Conservation (phyloP, 2,888 invertebrate species). For the Phania funesta region DNA sequence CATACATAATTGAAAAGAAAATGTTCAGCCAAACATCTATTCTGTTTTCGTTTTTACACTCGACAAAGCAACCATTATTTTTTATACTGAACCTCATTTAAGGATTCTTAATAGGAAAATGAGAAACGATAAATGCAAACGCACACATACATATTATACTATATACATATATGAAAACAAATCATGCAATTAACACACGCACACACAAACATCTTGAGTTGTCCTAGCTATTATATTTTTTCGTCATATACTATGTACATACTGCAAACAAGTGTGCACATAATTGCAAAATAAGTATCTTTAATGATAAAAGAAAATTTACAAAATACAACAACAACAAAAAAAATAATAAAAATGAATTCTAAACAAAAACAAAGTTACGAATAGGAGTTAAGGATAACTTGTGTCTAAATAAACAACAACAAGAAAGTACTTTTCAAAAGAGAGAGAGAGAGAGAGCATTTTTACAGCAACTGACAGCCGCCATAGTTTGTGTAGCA, state of each 20-base stretch:
- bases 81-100: conserved; percentile 15
- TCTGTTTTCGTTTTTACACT: conserved; percentile 9
- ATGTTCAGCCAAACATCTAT: background rate
- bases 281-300: too few relatives aligned
- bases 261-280: too few relatives aligned
- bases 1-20: background rate
- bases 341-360: background rate
- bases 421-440: conserved; percentile 1
- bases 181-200: background rate
- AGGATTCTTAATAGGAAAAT: conserved; percentile 14
- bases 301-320: background rate
- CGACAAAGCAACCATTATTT: conserved; percentile 5
- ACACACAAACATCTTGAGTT: too few relatives aligned
- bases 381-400: background rate
- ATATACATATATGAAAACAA: background rate
- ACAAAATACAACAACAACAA: conserved; percentile 10
- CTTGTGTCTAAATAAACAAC: background rate
- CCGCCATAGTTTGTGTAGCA: conserved; percentile 50
- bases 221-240: too few relatives aligned
- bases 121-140: background rate
- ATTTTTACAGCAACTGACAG: conserved; percentile 35
- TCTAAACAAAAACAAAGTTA: background rate
- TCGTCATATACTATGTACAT: too few relatives aligned
- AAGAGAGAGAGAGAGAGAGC: background rate
- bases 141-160: background rate